Conservation (phyloP, 2,888 invertebrate genomes). For the Drosophila atripex region DNA sequence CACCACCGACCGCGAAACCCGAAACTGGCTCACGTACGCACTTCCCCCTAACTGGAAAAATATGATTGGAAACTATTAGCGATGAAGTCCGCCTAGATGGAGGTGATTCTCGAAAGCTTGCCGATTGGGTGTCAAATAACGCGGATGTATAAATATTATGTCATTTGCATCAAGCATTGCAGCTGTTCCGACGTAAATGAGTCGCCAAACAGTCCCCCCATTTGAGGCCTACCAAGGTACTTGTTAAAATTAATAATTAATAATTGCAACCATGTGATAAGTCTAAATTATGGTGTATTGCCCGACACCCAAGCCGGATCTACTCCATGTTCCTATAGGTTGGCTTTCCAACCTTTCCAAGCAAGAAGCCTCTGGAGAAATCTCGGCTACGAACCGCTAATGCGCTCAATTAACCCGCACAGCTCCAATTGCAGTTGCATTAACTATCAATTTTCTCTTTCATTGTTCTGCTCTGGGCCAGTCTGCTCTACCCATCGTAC, state of each 20-base stretch:
- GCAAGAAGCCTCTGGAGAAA: slow-evolving; percentile 24
- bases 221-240: not conserved
- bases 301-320: slow-evolving; percentile 16
- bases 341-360: not conserved
- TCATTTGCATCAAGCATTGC: slow-evolving; percentile 1
- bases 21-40: slow-evolving; percentile 50
- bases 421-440: slow-evolving; percentile 59
- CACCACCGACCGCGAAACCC: slow-evolving; percentile 66
- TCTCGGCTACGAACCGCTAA: slow-evolving; percentile 68
- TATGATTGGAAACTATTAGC: slow-evolving; percentile 18
- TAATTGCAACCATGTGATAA: not conserved
- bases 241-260: not conserved
- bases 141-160: slow-evolving; percentile 34
- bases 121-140: slow-evolving; percentile 22
- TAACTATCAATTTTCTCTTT: slow-evolving; percentile 77
- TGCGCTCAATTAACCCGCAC: slow-evolving; percentile 70
- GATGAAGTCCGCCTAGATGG: not conserved
- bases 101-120: slow-evolving; percentile 7
- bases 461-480: slow-evolving; percentile 60
- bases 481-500: slow-evolving; percentile 11
- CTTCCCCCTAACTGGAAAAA: slow-evolving; percentile 23
- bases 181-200: no score
- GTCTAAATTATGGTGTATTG: not conserved
- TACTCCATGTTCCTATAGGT: slow-evolving; percentile 9
- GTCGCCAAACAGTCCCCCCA: no score